phyloP scores from a whole-genome alignment of 2,888 invertebrate genomes.

The Chrysopilus asiliformis region DNA sequence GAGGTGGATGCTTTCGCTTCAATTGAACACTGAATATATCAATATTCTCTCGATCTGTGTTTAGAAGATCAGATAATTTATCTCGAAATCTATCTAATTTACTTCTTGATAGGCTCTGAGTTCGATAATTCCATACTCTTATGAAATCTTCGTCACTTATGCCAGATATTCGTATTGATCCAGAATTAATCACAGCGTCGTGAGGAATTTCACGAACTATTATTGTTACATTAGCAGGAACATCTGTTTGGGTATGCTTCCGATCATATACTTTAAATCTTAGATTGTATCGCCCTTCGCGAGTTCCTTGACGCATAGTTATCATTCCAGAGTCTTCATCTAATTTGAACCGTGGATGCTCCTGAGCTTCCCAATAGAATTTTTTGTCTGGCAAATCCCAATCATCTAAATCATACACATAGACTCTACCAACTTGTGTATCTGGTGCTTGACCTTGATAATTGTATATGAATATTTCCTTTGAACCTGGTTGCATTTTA shows the following conservation, averaged over 20 bases:
- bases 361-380: slow-evolving; percentile 83
- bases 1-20: slow-evolving; percentile 70
- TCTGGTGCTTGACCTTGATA: slow-evolving; percentile 85
- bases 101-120: slow-evolving; percentile 69
- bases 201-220: slow-evolving; percentile 89
- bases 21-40: slow-evolving; percentile 94
- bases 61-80: slow-evolving; percentile 72
- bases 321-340: slow-evolving; percentile 91
- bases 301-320: slow-evolving; percentile 85
- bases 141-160: slow-evolving; percentile 95
- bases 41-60: slow-evolving; percentile 76
- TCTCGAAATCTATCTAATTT: slow-evolving; percentile 82
- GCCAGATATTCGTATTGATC: slow-evolving; percentile 83
- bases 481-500: slow-evolving; percentile 95
- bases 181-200: slow-evolving; percentile 90
- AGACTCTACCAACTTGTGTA: slow-evolving; percentile 86
- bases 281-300: slow-evolving; percentile 72
- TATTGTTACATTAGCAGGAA: slow-evolving; percentile 92
- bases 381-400: slow-evolving; percentile 98
- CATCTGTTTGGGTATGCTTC: slow-evolving; percentile 88
- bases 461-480: slow-evolving; percentile 94
- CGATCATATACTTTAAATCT: slow-evolving; percentile 83
- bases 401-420: slow-evolving; percentile 94
- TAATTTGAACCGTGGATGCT: slow-evolving; percentile 76
- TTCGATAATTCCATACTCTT: slow-evolving; percentile 84